A percentile compares a stretch with the other conserved stretches of the same genome.
Conservation (phyloP, 2,113 vertebrate genomes). For the Malaclemys terrapin region DNA sequence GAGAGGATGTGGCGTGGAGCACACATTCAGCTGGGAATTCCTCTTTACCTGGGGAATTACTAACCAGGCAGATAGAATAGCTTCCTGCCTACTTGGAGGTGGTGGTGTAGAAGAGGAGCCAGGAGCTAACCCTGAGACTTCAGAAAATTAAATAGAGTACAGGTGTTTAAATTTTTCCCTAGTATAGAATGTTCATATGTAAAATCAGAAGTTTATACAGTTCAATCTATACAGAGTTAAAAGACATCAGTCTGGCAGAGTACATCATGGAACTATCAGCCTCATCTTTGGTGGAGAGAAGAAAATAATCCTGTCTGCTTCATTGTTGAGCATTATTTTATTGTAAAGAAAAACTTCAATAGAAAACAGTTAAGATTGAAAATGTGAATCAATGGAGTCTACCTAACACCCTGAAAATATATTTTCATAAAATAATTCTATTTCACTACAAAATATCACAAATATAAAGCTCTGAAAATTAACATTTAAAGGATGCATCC, state of each 20-base stretch:
- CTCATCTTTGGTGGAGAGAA: not conserved
- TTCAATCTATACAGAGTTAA: not conserved
- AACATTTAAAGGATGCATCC: not conserved
- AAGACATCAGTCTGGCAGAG: not conserved
- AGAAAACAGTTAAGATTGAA: not conserved
- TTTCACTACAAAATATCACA: not conserved
- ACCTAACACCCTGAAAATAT: not conserved
- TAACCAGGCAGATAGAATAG: not conserved
- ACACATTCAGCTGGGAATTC: not conserved
- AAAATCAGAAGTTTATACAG: not conserved
- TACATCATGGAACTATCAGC: not conserved
- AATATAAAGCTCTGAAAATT: not conserved
- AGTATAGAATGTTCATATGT: not conserved
- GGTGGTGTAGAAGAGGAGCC: not conserved
- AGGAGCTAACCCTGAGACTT: not conserved
- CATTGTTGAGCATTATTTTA: not conserved
- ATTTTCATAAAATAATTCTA: not conserved
- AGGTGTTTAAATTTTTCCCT: not conserved
- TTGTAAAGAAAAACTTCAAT: not conserved
- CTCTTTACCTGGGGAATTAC: not conserved
- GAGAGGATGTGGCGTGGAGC: not conserved
- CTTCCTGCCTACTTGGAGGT: not conserved
- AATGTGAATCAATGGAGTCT: not conserved
- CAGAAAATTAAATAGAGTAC: not conserved
- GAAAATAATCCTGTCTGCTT: not conserved